Percentiles rank a stretch among this genome's conserved stretches.
Evolutionary conservation across 2,113 vertebrate species (phyloP).

Genomic region (Ictidomys tridecemlineatus): DNA sequence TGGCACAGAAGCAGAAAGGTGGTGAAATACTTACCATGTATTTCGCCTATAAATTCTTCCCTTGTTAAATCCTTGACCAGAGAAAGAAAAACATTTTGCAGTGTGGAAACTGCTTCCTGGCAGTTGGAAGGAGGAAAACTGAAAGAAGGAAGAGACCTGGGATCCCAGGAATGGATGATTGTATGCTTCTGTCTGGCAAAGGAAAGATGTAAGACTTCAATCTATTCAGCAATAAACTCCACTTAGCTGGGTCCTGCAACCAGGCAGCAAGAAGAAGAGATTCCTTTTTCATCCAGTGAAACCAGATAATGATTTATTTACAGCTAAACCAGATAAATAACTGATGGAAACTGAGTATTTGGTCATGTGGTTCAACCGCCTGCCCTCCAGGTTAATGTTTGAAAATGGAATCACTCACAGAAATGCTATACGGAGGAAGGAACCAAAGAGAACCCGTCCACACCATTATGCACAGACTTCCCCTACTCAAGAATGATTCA

Average conservation of each 20-base stretch:
- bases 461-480: neutral
- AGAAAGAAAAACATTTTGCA: neutral
- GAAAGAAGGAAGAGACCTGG: too few relatives aligned
- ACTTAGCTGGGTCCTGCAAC: neutral
- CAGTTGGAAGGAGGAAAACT: neutral
- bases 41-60: neutral
- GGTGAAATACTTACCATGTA: rapidly evolving
- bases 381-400: neutral
- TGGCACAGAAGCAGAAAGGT: neutral
- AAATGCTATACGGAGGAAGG: neutral
- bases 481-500: neutral
- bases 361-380: neutral
- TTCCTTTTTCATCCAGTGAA: neutral
- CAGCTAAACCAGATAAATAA: neutral
- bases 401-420: neutral
- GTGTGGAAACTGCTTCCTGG: neutral
- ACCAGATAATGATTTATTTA: neutral
- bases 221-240: neutral
- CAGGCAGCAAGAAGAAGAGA: neutral
- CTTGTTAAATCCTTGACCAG: neutral
- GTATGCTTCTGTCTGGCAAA: neutral
- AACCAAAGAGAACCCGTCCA: neutral
- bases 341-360: neutral
- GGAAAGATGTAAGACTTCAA: neutral
- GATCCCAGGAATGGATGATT: neutral